Base-by-base conservation (phyloP, 2,888 invertebrate species). In the Drosophila kambysellisi region DNA sequence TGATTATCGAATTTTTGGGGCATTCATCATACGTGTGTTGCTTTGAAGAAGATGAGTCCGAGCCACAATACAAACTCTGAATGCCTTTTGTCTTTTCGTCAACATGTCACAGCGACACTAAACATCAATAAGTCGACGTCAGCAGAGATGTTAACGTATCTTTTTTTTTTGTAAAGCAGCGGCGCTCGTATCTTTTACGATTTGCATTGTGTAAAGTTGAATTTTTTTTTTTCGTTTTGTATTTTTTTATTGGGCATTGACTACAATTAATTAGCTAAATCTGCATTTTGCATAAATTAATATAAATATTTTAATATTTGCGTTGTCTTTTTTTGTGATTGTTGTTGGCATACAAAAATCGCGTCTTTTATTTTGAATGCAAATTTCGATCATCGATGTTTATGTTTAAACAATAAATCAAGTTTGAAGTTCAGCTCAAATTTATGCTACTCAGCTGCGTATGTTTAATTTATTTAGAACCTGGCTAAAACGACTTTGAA, bases 251-350 rank as follows among this genome's bases (percentile, higher is more conserved):
- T 82, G 83, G 74, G 77, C 82, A 78, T 83, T 88, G 87, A 77
- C 86, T 81, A 88, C 82, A 88, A 87, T 88, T 87, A 87, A 87
- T 87, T 87, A 88, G 82, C 25, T 75, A 79, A 87, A 87, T 83
- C 87, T 82, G 82, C 82, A 82, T 88, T 88, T 87, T 88, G 87
- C 88, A 88, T 87, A 88, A 82, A 88, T 88, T 88, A 87, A 83
- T 76, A 76, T 76, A 71, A 70, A 86, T 73, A 82, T 77, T 82
- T 81, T 77, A 79, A 81, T 77, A 71, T 81, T 81, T 81, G 58
- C 62, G 46, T 20, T 30, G 33, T 46, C 54, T 37, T 54, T 12
- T 61, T 56, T 63, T 37, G 11, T 30, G 30, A 15, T 43, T 35
- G 41, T 30, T 53, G 39, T 48, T 50, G 70, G 68, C 80, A 73